Conservation (phyloP, 1,140 invertebrate genomes). For the Rhagoletis zephyria region DNA sequence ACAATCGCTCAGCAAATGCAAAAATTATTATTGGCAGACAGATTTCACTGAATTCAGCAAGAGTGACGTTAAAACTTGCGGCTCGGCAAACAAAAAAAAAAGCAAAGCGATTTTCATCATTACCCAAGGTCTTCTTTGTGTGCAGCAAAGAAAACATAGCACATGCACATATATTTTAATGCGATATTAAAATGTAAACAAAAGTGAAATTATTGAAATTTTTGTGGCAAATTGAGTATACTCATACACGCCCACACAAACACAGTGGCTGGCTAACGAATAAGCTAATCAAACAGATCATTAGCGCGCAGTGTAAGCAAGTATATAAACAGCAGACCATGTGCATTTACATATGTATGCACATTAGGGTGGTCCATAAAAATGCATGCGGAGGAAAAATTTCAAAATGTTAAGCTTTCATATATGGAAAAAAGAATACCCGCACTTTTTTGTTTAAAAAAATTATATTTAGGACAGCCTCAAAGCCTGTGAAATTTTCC, state of each 20-base stretch:
- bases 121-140: not conserved
- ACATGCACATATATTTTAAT: slow-evolving; percentile 16
- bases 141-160: not conserved
- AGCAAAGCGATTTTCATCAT: slow-evolving; percentile 19
- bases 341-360: not conserved
- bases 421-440: no score
- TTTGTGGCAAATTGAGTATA: slow-evolving; percentile 29
- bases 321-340: slow-evolving; percentile 7
- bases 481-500: no score
- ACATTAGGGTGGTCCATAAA: not conserved
- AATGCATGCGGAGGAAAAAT: no score
- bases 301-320: slow-evolving; percentile 25
- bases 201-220: slow-evolving; percentile 49
- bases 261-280: not conserved
- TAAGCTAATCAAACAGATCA: slow-evolving; percentile 18
- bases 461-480: no score
- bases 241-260: not conserved
- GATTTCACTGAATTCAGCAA: not conserved
- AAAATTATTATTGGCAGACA: not conserved
- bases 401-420: no score
- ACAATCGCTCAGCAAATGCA: not conserved
- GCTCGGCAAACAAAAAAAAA: not conserved
- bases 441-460: no score
- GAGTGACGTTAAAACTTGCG: not conserved
- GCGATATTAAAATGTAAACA: slow-evolving; percentile 41